Percentiles rank a stretch among this genome's conserved stretches.
phyloP scores from a whole-genome alignment of 2,888 invertebrate genomes.

The Drosophila borborema region DNA sequence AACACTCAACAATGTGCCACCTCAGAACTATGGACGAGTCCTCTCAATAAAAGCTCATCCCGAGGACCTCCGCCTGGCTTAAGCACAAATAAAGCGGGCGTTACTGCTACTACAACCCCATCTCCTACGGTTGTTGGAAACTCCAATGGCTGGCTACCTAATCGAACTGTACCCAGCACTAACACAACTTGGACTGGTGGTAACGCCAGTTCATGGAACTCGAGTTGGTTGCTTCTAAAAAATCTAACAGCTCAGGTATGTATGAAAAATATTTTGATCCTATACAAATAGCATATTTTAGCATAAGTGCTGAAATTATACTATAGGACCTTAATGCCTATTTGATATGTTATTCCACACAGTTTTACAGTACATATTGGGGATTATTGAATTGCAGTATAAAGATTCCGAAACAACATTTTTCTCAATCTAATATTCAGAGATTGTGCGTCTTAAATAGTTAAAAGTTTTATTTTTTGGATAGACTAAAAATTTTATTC shows the following conservation, averaged over 20 bases:
- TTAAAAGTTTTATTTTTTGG: too few species aligned
- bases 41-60: conserved; percentile 87
- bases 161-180: conserved; percentile 56
- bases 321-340: too few species aligned
- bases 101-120: conserved; percentile 65
- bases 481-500: too few species aligned
- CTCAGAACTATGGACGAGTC: conserved; percentile 89
- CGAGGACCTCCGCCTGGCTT: conserved; percentile 90
- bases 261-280: not conserved
- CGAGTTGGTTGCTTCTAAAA: conserved; percentile 94
- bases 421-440: too few species aligned
- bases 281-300: not conserved
- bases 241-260: conserved; percentile 95
- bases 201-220: conserved; percentile 86
- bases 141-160: conserved; percentile 85
- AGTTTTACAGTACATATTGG: too few species aligned
- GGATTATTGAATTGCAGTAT: too few species aligned
- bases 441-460: too few species aligned
- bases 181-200: conserved; percentile 67
- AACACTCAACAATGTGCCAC: conserved; percentile 88
- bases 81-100: conserved; percentile 86
- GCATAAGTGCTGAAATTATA: not conserved
- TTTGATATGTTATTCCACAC: too few species aligned
- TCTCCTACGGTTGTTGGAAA: conserved; percentile 78
- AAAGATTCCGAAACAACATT: too few species aligned